Base-by-base conservation (phyloP, 53 echinoderm and acorn worm species). In the Holothuria leucospilota region DNA sequence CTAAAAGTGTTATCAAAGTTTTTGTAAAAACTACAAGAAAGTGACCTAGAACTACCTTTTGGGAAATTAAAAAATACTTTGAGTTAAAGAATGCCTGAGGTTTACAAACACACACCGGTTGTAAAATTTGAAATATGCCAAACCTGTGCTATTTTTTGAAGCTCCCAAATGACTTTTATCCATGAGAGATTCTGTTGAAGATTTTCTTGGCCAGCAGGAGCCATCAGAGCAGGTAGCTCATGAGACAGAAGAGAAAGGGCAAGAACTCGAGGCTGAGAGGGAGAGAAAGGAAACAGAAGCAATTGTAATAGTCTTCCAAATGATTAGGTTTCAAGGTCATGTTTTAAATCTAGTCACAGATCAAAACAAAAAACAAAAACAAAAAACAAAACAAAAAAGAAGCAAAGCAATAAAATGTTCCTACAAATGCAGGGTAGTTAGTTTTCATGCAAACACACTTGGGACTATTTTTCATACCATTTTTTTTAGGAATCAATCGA, bases 191-290 rank as follows among this genome's bases (percentile, higher is more conserved):
- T 81, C 12, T 69, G 85, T 69, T 81, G 81, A 69, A 82, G 52
- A 4, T 41, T 71, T 52, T 86, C 91, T 14, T 82, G 62, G 49
- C 38, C 63, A 18, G 63, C 2, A 0, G 63, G 63, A n/a, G 63
- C 39, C 65, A 82, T 82, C 39, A 82, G 82, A 78, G 87, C 90
- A 0, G 93, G 93, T 71, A 94, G 71, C 86, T 95, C 96, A 20
- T 90, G 91, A 63, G 92, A 92, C 56, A 97, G 65, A n/a, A 97
- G 46, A 6, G 98, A 86, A 81, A 97, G 88, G 41, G 98, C 98
- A 64, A 95, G 86, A 56, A 93, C 90, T 63, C 93, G 93, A 61
- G 98, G 93, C 98, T 97, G 77, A 59, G 92, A 3, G 25, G 30
- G 62, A 74, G 72, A 86, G 60, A 67, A 86, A 49, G 23, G 23